These are phyloP conservation scores for Copidosoma aretas DNA, from an alignment of 2,888 invertebrate genomes.

Conservation along the genomic window DNA sequence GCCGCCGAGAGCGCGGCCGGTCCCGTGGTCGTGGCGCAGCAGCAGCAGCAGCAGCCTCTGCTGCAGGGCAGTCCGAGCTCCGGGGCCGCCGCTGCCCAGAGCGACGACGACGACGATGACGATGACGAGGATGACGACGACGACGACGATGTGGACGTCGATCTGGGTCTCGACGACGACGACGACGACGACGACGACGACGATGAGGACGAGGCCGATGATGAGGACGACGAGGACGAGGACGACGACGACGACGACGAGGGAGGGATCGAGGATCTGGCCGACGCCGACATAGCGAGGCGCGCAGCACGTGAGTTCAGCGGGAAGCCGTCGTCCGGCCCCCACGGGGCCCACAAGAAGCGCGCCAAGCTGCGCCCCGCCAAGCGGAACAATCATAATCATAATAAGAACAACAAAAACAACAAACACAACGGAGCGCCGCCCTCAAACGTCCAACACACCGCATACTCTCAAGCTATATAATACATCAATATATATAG, in stretches of 20 bases:
- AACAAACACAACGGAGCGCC: background rate
- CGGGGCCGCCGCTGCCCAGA: constrained; percentile 52
- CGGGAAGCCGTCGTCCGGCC: constrained; percentile 50
- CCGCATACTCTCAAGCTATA: too few species aligned
- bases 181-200: constrained; percentile 67
- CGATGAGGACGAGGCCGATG: constrained; percentile 72
- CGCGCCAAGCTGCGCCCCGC: constrained; percentile 39
- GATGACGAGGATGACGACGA: constrained; percentile 62
- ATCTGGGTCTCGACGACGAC: constrained; percentile 61
- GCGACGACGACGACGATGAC: constrained; percentile 57
- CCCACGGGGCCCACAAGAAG: constrained; percentile 19
- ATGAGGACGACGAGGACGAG: constrained; percentile 72
- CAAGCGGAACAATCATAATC: constrained; percentile 37
- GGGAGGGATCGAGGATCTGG: constrained; percentile 72
- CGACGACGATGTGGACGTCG: constrained; percentile 59
- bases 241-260: constrained; percentile 73
- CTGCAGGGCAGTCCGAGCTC: constrained; percentile 47
- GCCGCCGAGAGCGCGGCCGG: constrained; percentile 51
- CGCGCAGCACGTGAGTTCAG: constrained; percentile 81
- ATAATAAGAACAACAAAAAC: background rate
- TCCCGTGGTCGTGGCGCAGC: constrained; percentile 45
- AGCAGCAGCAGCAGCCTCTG: constrained; percentile 51
- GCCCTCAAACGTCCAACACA: background rate
- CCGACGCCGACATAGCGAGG: constrained; percentile 73
- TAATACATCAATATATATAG: too few species aligned